Conservation (phyloP, 2,113 vertebrate species). For the Gnathonemus longibarbis region DNA sequence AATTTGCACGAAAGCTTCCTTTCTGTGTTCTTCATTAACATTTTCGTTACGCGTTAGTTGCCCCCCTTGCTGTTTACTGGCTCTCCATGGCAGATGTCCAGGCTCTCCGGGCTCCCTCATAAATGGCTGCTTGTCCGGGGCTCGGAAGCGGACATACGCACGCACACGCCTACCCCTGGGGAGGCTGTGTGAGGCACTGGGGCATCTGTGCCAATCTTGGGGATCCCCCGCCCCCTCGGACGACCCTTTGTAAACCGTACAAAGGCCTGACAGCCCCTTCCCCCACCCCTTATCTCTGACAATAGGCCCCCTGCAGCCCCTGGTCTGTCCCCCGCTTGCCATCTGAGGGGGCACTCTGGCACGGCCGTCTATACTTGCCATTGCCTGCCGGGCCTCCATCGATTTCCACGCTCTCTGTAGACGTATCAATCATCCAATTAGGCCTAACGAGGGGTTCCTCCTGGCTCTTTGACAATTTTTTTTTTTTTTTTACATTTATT, state of each 20-base stretch:
- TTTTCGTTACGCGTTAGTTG: not conserved
- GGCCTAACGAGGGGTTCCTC: not conserved
- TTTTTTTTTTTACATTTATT: not conserved
- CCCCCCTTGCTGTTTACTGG: not conserved
- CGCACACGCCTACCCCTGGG: not conserved
- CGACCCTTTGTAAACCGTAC: constrained; percentile 4
- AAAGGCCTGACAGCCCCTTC: constrained; percentile 5
- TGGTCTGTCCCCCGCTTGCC: not conserved
- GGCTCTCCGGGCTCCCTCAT: too few relatives aligned
- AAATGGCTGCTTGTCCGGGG: not conserved
- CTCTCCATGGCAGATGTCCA: constrained; percentile 2
- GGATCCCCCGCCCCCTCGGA: not conserved
- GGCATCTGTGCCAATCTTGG: constrained; percentile 16
- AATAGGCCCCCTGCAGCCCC: not conserved
- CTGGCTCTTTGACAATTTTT: not conserved
- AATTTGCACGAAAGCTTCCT: not conserved
- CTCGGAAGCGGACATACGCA: not conserved
- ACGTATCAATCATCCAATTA: not conserved
- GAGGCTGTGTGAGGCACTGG: not conserved
- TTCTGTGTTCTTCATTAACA: not conserved
- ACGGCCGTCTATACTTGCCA: not conserved
- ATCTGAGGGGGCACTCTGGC: not conserved
- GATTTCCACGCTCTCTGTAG: not conserved
- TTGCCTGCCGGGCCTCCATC: not conserved
- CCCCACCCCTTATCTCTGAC: not conserved